Conservation (phyloP, 2,797 vertebrate genomes). For the Benthosema pterotum region DNA sequence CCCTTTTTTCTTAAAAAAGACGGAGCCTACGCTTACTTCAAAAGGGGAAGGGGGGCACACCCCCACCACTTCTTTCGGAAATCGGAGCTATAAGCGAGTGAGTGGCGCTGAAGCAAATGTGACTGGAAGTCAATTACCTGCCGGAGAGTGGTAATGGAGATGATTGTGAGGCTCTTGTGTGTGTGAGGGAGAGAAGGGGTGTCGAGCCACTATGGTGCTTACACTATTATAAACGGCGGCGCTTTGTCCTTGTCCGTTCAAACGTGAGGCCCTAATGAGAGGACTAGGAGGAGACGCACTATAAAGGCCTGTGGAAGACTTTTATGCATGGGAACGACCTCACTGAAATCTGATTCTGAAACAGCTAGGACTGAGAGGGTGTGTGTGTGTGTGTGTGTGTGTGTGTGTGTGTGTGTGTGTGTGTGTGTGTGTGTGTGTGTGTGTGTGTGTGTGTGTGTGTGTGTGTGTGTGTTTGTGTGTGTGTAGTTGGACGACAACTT, state of each 20-base stretch:
- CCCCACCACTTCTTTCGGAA: slow-evolving; percentile 38
- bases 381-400: too few species aligned
- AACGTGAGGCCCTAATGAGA: not conserved
- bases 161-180: slow-evolving; percentile 50
- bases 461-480: too few species aligned
- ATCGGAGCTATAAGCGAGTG: slow-evolving; percentile 45
- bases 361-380: too few species aligned
- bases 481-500: too few species aligned
- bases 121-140: slow-evolving; percentile 69
- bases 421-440: too few species aligned
- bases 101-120: slow-evolving; percentile 60
- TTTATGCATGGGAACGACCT: slow-evolving; percentile 6
- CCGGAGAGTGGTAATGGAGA: slow-evolving; percentile 63
- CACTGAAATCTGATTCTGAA: slow-evolving; percentile 1
- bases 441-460: too few species aligned
- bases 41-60: slow-evolving; percentile 4
- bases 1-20: slow-evolving; percentile 50
- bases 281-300: not conserved
- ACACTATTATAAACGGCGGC: slow-evolving; percentile 11
- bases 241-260: slow-evolving; percentile 31
- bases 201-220: slow-evolving; percentile 15
- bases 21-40: slow-evolving; percentile 38
- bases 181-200: not conserved
- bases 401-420: too few species aligned
- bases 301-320: not conserved